Percentiles rank a stretch among this genome's conserved stretches.
These are phyloP conservation scores for Typhlomys cinereus DNA, from an alignment of 2,113 vertebrate genomes.

Conservation along the genomic window DNA sequence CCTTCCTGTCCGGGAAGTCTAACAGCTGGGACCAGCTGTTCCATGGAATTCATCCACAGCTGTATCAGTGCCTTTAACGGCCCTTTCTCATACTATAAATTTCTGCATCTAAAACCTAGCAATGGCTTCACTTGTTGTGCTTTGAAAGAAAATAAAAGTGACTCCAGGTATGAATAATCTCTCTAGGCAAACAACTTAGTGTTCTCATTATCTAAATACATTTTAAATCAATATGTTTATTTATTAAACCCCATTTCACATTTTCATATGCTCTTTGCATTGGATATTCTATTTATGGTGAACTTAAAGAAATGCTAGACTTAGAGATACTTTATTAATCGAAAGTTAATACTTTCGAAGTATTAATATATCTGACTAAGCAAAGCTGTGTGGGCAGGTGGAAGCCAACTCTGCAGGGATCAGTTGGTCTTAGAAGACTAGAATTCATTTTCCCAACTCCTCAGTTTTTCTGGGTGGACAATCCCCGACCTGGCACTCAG, in stretches of 20 bases:
- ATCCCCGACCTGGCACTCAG: background rate
- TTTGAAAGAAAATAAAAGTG: background rate
- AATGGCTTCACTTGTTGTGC: background rate
- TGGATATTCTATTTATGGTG: background rate
- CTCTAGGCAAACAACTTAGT: background rate
- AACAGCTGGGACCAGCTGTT: background rate
- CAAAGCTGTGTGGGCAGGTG: background rate
- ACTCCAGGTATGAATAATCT: background rate
- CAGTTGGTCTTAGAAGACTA: background rate
- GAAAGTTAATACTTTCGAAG: background rate
- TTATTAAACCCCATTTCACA: background rate
- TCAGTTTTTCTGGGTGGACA: background rate
- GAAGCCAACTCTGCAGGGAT: background rate
- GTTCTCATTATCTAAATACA: background rate
- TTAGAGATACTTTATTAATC: too few species aligned
- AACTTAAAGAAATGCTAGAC: background rate
- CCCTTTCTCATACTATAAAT: background rate
- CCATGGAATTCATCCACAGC: background rate
- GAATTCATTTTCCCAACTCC: background rate
- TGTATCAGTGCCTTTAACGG: background rate
- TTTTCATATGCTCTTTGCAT: background rate
- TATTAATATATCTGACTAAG: background rate
- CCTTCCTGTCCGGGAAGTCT: background rate
- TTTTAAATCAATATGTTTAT: conserved; percentile 34
- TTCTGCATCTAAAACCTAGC: background rate